A percentile compares a stretch with the other conserved stretches of the same genome.
Evolutionary conservation across 2,113 vertebrate species (phyloP).

Genomic region (Macquaria ambigua): DNA sequence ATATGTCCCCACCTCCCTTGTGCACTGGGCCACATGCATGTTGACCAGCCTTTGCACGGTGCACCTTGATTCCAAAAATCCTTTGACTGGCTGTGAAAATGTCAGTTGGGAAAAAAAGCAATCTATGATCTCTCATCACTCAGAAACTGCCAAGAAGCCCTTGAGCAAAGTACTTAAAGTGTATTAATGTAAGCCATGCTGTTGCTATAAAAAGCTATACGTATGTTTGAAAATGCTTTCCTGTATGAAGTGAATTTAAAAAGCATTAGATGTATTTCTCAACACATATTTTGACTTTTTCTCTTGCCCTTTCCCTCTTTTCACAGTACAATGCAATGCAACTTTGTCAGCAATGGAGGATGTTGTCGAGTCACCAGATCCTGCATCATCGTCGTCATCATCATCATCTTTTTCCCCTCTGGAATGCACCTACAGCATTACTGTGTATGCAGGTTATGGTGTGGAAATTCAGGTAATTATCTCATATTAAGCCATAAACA

Average conservation of each 20-base stretch:
- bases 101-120: too few species aligned
- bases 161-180: neutral
- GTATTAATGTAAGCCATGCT: neutral
- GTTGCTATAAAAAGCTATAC: neutral
- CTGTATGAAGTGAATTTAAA: neutral
- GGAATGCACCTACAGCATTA: conserved; percentile 93
- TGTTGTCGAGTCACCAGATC: conserved; percentile 90
- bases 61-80: neutral
- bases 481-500: neutral
- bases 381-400: conserved; percentile 74
- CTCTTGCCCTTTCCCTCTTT: conserved; percentile 27
- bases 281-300: neutral
- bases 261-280: neutral
- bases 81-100: neutral
- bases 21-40: neutral
- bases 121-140: neutral
- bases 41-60: neutral
- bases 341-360: conserved; percentile 90
- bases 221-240: neutral
- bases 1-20: too few species aligned
- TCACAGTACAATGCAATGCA: conserved; percentile 90
- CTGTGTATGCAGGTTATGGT: conserved; percentile 91
- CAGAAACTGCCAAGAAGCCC: neutral
- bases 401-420: conserved; percentile 84
- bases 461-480: conserved; percentile 92